Conservation (phyloP, 2,113 vertebrate species). For the Narcine bancroftii region DNA sequence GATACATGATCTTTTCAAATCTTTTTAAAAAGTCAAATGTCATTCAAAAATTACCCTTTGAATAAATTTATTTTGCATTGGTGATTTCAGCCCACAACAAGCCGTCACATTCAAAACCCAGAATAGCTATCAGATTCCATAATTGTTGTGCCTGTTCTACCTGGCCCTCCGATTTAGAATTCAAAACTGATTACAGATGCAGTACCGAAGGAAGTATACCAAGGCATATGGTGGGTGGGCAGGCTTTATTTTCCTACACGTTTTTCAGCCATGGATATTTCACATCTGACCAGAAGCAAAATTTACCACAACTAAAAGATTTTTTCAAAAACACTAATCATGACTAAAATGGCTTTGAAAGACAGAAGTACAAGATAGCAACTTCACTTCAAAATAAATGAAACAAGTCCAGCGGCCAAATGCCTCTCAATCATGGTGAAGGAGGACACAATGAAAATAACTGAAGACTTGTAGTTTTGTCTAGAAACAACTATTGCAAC, state of each 20-base stretch:
- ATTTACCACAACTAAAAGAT: not conserved
- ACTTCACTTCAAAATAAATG: not conserved
- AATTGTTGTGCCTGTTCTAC: not conserved
- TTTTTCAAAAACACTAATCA: not conserved
- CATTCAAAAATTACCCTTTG: conserved; percentile 31
- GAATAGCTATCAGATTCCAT: not conserved
- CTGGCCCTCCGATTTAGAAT: not conserved
- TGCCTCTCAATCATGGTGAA: not conserved
- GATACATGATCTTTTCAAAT: not conserved
- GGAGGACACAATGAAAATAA: not conserved
- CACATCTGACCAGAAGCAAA: not conserved
- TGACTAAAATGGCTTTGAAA: not conserved
- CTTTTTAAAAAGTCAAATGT: not conserved
- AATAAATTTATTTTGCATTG: conserved; percentile 20
- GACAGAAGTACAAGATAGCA: not conserved
- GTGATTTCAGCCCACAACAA: not conserved
- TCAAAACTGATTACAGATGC: not conserved
- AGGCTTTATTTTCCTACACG: not conserved
- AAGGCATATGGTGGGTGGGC: too few species aligned
- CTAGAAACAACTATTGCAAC: not conserved
- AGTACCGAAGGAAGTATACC: too few species aligned
- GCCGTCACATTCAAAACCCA: not conserved
- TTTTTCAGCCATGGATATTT: not conserved
- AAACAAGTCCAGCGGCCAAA: too few species aligned
- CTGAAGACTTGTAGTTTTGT: not conserved